Percentiles rank a stretch among this genome's conserved stretches.
phyloP scores from a whole-genome alignment of 2,888 invertebrate species.

The Melanostoma mellinum region DNA sequence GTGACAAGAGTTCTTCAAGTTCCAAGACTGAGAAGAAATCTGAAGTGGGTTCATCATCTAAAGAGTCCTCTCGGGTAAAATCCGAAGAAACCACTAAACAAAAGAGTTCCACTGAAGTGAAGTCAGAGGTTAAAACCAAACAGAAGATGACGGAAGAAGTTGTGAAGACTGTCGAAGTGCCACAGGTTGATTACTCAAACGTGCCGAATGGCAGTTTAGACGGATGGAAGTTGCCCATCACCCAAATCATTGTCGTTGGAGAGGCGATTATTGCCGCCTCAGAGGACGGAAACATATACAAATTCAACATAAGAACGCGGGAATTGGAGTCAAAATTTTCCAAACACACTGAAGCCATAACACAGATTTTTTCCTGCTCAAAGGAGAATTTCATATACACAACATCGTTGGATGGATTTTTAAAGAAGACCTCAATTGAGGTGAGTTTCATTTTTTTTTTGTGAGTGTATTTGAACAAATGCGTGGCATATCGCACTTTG shows the following conservation, averaged over 20 bases:
- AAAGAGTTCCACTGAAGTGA: background rate
- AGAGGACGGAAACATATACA: slow-evolving; percentile 80
- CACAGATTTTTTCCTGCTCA: slow-evolving; percentile 77
- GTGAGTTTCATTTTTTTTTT: slow-evolving; percentile 73
- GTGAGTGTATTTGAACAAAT: background rate
- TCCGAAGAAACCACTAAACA: background rate
- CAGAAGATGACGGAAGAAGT: background rate
- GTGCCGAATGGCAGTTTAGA: slow-evolving; percentile 76
- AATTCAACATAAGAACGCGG: slow-evolving; percentile 78
- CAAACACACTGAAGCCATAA: slow-evolving; percentile 81
- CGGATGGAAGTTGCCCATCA: slow-evolving; percentile 77
- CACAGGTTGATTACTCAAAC: slow-evolving; percentile 66
- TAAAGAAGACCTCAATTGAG: slow-evolving; percentile 80
- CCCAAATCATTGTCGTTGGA: slow-evolving; percentile 78
- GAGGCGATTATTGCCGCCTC: slow-evolving; percentile 79
- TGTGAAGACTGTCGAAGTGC: background rate
- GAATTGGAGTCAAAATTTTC: slow-evolving; percentile 78
- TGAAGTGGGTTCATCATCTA: background rate
- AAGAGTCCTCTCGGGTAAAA: background rate
- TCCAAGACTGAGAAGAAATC: slow-evolving; percentile 1
- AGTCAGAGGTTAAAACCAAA: background rate
- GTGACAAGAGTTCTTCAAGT: background rate
- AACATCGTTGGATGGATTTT: slow-evolving; percentile 80
- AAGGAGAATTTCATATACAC: slow-evolving; percentile 77
- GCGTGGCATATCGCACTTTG: no score